A percentile compares a stretch with the other conserved stretches of the same genome.
phyloP scores from a whole-genome alignment of 2,888 invertebrate species.

The Dynastes tityus region DNA sequence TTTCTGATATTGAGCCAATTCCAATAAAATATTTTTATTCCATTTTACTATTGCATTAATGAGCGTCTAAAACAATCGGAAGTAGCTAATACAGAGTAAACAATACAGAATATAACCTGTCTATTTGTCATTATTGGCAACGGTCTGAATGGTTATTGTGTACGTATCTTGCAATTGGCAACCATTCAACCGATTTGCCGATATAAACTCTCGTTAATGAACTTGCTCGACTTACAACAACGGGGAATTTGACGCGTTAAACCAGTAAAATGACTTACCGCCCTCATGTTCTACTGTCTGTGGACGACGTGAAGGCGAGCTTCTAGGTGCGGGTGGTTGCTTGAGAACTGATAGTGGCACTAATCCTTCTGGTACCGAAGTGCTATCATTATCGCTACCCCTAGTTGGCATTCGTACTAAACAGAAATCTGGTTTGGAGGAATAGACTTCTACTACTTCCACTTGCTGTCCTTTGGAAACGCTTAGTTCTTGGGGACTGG shows the following conservation, averaged over 20 bases:
- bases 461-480: conserved; percentile 95
- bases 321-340: conserved; percentile 79
- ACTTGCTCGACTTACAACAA: neutral
- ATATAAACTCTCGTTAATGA: neutral
- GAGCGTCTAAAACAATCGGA: neutral
- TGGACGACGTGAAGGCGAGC: conserved; percentile 73
- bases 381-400: conserved; percentile 69
- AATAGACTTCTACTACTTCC: conserved; percentile 88
- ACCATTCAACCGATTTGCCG: neutral
- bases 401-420: conserved; percentile 77
- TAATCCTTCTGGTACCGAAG: conserved; percentile 82
- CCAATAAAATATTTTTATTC: too few species aligned
- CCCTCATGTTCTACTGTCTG: conserved; percentile 65
- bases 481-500: conserved; percentile 84
- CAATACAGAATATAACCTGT: neutral
- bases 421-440: conserved; percentile 80
- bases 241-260: neutral
- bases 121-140: neutral
- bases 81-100: neutral
- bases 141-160: conserved; percentile 1
- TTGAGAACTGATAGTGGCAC: conserved; percentile 87
- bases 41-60: neutral
- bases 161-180: neutral
- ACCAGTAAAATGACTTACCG: conserved; percentile 64
- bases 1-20: too few species aligned